phyloP scores from a whole-genome alignment of 2,113 vertebrate genomes.

The Heterotis niloticus region DNA sequence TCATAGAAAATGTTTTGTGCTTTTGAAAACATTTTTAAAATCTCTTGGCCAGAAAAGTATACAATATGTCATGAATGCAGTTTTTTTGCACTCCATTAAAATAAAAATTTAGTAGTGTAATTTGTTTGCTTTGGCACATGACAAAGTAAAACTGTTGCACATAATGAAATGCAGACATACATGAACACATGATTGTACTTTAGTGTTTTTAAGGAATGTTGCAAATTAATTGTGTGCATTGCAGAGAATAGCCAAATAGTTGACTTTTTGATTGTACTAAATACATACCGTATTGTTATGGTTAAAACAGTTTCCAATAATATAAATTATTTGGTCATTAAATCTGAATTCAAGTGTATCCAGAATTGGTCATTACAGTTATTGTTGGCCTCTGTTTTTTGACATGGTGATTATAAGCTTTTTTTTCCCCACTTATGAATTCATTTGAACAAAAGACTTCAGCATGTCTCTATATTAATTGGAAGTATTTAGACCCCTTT shows the following conservation, averaged over 20 bases:
- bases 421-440: background rate
- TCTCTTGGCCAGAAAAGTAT: background rate
- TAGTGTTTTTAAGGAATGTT: conserved; percentile 14
- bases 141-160: conserved; percentile 8
- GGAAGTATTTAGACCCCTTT: background rate
- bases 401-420: background rate
- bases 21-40: conserved; percentile 20
- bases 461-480: conserved; percentile 12
- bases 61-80: conserved; percentile 24
- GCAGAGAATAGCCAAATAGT: conserved; percentile 22
- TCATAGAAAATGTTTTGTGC: conserved; percentile 15
- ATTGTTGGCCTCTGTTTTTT: background rate
- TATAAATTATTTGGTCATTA: background rate
- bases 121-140: background rate
- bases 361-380: conserved; percentile 6
- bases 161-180: conserved; percentile 4
- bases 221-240: conserved; percentile 9
- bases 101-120: conserved; percentile 16
- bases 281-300: background rate
- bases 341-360: background rate
- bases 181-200: conserved; percentile 21
- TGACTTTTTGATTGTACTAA: conserved; percentile 25
- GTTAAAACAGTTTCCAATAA: conserved; percentile 17
- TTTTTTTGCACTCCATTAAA: conserved; percentile 52
- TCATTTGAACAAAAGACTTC: background rate